Evolutionary conservation across 2,888 invertebrate species (phyloP), one percentile per base, ranked within the genome.

Genomic region (Melitaea athalia): DNA sequence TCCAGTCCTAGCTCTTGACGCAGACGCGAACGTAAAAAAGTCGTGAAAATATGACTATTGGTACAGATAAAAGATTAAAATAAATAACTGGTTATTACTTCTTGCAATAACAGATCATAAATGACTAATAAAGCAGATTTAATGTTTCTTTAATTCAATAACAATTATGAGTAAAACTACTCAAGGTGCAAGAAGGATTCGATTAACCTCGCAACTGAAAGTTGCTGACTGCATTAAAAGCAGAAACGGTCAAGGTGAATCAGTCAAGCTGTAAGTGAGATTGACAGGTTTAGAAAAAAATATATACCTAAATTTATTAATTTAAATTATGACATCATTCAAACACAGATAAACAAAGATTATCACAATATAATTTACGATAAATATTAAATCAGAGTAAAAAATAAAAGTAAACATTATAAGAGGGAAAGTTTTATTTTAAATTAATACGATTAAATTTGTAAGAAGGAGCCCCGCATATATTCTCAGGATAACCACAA

Each of bases 401-500:
- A 59, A 57, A 45, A 24, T 59, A 42, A 12, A 50, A 55, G 42
- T 31, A 15, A 49, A 59, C 33, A 31, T 52, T 43, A 38, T 14
- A 60, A 49, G 15, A 5, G 42, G 45, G 31, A 52, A 53, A 65
- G 15, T 33, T 8, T 47, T 43, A 31, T 60, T 49, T 24, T 43
- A 57, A 24, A 59, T 7, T 42, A 42, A 45, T 42, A 47, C 71
- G 83, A 85, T 85, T 87, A 85, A 78, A 84, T 84, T 80, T 79
- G 79, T 78, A 85, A 86, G 85, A 85, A 87, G 85, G 83, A 83
- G 85, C 88, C 88, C 88, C 90, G 91, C 87, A 89, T 88, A 81
- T 78, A 85, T 85, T 84, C 84, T 81, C 89, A 85, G 91, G 89
- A 91, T 88, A 87, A 90, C 88, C 87, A 84, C 88, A 87, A 81